Evolutionary conservation across 2,113 vertebrate genomes (phyloP).

Genomic region (Gasterosteus aculeatus): DNA sequence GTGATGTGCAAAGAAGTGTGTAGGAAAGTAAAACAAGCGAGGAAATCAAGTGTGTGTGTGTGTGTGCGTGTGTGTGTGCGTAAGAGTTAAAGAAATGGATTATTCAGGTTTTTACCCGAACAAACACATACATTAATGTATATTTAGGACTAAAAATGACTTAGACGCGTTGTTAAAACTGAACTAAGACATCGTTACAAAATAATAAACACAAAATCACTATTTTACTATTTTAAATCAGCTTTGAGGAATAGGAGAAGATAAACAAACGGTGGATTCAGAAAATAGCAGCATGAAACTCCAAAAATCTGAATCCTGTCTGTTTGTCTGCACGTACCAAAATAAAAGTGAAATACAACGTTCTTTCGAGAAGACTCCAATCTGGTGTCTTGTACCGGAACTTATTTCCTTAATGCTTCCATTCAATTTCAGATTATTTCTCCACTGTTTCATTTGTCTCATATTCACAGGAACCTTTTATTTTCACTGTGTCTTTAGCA

Average conservation of each 20-base stretch:
- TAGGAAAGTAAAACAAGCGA: too few relatives aligned
- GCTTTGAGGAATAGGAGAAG: not conserved
- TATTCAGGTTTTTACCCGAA: not conserved
- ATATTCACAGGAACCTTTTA: not conserved
- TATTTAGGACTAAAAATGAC: not conserved
- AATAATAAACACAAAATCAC: not conserved
- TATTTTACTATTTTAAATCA: not conserved
- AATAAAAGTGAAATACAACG: not conserved
- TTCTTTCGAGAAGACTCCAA: not conserved
- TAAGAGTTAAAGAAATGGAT: not conserved
- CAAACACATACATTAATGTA: not conserved
- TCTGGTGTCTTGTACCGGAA: not conserved
- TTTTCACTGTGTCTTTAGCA: not conserved
- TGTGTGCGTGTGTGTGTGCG: conserved; percentile 12
- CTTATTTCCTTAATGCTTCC: not conserved
- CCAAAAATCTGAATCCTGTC: too few relatives aligned
- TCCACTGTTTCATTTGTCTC: not conserved
- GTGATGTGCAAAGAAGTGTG: conserved; percentile 29
- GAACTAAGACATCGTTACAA: not conserved
- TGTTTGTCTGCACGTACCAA: not conserved
- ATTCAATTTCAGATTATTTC: not conserved
- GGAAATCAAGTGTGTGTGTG: not conserved
- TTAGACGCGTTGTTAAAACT: too few relatives aligned
- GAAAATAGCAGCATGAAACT: not conserved
- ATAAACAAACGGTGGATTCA: not conserved